Evolutionary conservation across 2,797 vertebrate species (phyloP), one percentile per base, ranked within the genome.

Genomic region (Etheostoma nigrum): DNA sequence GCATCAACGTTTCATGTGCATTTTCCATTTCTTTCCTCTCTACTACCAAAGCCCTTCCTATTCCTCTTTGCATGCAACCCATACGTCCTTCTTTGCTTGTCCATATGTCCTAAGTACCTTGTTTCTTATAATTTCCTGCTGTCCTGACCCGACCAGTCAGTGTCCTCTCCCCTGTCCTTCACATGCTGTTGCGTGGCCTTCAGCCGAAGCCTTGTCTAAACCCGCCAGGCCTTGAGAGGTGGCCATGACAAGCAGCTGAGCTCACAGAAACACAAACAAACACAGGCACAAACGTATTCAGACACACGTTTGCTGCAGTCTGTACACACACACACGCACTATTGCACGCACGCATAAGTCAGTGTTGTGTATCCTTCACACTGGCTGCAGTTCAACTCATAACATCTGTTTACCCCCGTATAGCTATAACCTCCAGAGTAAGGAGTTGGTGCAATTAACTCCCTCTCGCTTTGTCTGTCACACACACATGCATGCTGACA

Each of bases 341-440:
- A 58, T 53, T 64, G 67, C 48, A 68, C 51, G 59, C 51, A 58
- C 25, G 16, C 4, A 4, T 40, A 44, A 27, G 77, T 13, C 72
- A 69, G 66, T 40, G 67, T 33, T 85, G 70, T 83, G 77, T 79
- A 83, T 88, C 85, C 64, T 88, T 88, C 72, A 86, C 83, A 73
- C 57, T 92, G 90, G 90, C 90, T 85, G 62, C 55, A 76, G 76
- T 87, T 92, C 89, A 90, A 86, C 76, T 86, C 78, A 84, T 89
- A 90, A 90, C 89, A 93, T 83, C 78, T 90, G 89, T 87, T 93
- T 86, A 88, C 76, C 73, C 74, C 68, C 42, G 51, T 84, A 81
- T 36, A 69, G 52, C 80, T 76, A 82, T 67, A 80, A 82, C 83
- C 78, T 82, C 78, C 67, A 84, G 79, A 83, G 76, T 66, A 82